Base-by-base conservation (phyloP, 2,888 invertebrate genomes). In the Selenia dentaria region DNA sequence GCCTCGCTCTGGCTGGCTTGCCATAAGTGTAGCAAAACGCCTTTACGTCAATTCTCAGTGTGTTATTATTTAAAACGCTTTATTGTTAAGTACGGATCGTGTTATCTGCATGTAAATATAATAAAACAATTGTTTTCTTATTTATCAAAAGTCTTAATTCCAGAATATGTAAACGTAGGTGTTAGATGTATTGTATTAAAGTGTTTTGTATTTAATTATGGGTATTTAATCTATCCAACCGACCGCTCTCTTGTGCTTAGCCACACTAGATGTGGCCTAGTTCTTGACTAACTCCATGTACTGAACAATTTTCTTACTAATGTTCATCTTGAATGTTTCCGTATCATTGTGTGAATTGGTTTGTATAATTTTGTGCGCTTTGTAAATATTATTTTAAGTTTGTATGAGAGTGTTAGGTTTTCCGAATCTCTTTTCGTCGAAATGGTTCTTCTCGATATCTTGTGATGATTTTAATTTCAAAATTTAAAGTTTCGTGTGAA, bases 41-140 rank as follows among this genome's bases (percentile, higher is more conserved):
- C 87, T 85, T 86, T 83, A 84, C 85, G 88, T 88, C 88, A 87
- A 87, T 87, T 90, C 89, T 90, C 89, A 88, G 89, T 89, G 89
- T 89, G 88, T 89, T 87, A 88, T 87, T 82, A 88, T 89, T 89
- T 88, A 89, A 85, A 79, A 86, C 78, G 89, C 89, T 90, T 89
- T 79, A 87, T 67, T 83, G 72, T 83, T 83, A 83, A 85, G 86
- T 83, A 82, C 73, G 79, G 72, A 82, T 83, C 79, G 78, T 81
- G 83, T 87, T 88, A 85, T 84, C 74, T 81, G 90, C 89, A 88
- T 90, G 90, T 90, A 90, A 87, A 90, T 90, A 90, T 86, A 82
- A 80, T 83, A 77, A 79, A 77, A 75, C 65, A 68, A 67, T 80
- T 87, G 83, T 89, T 87, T 86, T 87, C 85, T 88, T 90, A 89